Base-by-base conservation (phyloP, 2,888 invertebrate species). In the Smittia aterrima region DNA sequence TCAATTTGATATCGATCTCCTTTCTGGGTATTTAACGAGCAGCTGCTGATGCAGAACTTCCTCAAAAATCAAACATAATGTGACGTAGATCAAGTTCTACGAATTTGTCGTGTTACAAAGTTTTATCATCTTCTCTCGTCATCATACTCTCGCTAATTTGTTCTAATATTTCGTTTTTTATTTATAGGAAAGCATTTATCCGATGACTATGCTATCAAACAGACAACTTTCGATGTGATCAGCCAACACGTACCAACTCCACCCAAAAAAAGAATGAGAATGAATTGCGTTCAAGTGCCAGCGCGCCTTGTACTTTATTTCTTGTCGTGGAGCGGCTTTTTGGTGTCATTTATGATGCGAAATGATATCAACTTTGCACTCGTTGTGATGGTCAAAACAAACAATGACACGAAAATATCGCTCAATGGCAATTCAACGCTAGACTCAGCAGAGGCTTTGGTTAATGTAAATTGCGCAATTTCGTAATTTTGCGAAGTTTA, bases 281-380 rank as follows among this genome's bases (percentile, higher is more conserved):
- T 72, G 72, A 62, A 38, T 7, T 40, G 72, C 25, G 22, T 24
- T 77, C 82, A 84, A 81, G 82, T 90, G 77, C 90, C 90, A 75
- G 90, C 90, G n/a, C 85, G 90, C 64, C 83, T 89, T 67, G 88
- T 90, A 40, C 83, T 90, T 27, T 90, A 90, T 81, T 85, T 90
- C 79, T 82, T 90, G 75, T 90, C 90, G 76, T 90, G 90, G 85
- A 87, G 88, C 32, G 90, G 90, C 66, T 90, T 90, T 79, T 83
- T 90, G 75, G 90, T 90, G 4, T 90, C 90, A 1, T 90, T 90
- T 78, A 90, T 90, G 90, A 90, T 90, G 90, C 84, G 90, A 68
- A 90, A 87, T 77, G 90, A 90, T 81, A 54, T 71, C 24, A 58
- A 71, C 13, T 71, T 71, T 54, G 58, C 71, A 6, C 16, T 71